Evolutionary conservation across 2,113 vertebrate species (phyloP).

Genomic region (Apeltes quadracus): DNA sequence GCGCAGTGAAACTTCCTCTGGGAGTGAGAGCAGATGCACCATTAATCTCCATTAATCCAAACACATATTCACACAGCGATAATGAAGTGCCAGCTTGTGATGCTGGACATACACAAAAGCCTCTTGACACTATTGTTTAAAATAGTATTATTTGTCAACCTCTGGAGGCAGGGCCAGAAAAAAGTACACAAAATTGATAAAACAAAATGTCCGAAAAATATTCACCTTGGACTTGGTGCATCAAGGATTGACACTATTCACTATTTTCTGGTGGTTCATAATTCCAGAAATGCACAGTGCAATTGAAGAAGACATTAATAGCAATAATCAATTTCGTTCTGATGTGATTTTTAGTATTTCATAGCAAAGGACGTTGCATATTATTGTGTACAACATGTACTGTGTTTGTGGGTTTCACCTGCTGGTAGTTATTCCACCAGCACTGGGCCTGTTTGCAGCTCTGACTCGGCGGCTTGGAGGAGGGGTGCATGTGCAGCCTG

Average conservation of each 20-base stretch:
- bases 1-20: slow-evolving; percentile 95
- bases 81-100: background rate
- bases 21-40: slow-evolving; percentile 54
- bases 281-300: background rate
- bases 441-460: slow-evolving; percentile 80
- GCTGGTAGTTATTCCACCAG: slow-evolving; percentile 89
- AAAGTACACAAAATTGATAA: background rate
- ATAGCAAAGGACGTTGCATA: background rate
- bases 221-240: background rate
- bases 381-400: background rate
- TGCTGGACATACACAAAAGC: background rate
- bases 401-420: slow-evolving; percentile 79
- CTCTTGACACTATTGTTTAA: background rate
- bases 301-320: background rate
- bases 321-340: background rate
- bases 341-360: background rate
- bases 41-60: background rate
- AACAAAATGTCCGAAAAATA: background rate
- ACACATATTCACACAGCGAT: background rate
- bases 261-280: background rate
- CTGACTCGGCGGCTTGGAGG: slow-evolving; percentile 76
- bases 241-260: background rate
- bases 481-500: slow-evolving; percentile 83
- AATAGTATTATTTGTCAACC: background rate
- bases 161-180: background rate